Base-by-base conservation (phyloP, 2,113 vertebrate species). In the Gracilinanus agilis region DNA sequence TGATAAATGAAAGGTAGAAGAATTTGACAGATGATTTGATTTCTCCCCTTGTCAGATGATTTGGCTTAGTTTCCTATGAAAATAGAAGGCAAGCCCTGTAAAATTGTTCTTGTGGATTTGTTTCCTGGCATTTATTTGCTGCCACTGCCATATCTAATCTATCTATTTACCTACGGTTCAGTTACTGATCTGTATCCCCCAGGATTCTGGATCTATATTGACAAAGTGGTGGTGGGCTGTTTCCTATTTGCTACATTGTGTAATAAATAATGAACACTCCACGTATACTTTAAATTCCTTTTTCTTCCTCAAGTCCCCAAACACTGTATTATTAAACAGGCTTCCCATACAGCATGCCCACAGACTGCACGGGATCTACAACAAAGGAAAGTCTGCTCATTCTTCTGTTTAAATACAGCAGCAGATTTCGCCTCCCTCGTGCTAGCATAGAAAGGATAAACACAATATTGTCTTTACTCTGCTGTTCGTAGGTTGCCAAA, bases 101-200 rank as follows among this genome's bases (percentile, higher is more conserved):
- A 98, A 98, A 98, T 93, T 96, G 94, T 98, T 98, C 97, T 95
- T 54, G 55, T 97, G 97, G 97, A 96, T 98, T 98, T 98, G 97
- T 95, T 97, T 98, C 98, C 94, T 95, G 55, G 92, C 61, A 94
- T 92, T 95, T 95, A 94, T 97, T 95, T 96, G 92, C 96, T 44
- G 88, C 95, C 95, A 97, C 96, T 95, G 97, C 97, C 93, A 96
- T 89, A 91, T 97, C 97, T 98, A 96, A 98, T 98, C 96, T 98
- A 98, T 98, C 96, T 98, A 96, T 98, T 98, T 98, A 98, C 97
- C 98, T 98, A 93, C 94, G 96, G 97, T 95, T 98, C 97, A 97
- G 88, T 97, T 97, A 97, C 95, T 97, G 98, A 98, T 98, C 98
- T 97, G 96, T 96, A 93, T 98, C 97, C 97, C 97, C 94, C 95